Percentiles rank a stretch among this genome's conserved stretches.
phyloP scores from a whole-genome alignment of 2,888 invertebrate genomes.

The Dicyrtomina minuta region DNA sequence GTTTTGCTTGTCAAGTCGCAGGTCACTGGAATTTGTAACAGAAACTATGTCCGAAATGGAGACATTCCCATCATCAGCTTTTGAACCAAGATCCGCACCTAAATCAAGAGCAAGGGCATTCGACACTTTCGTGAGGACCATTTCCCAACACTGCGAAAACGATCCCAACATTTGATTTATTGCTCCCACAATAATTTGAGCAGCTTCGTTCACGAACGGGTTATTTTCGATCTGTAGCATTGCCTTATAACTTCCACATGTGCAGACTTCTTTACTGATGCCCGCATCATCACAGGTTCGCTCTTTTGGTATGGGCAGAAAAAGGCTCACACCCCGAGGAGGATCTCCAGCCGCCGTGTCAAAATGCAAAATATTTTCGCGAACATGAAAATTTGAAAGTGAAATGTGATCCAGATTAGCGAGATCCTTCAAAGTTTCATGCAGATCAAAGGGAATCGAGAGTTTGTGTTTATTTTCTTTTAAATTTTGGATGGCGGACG shows the following conservation, averaged over 20 bases:
- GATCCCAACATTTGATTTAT: slow-evolving; percentile 67
- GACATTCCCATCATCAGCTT: no score
- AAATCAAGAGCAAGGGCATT: slow-evolving; percentile 62
- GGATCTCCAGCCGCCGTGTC: slow-evolving; percentile 60
- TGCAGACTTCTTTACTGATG: no score
- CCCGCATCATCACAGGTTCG: slow-evolving; percentile 76
- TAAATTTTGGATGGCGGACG: no score
- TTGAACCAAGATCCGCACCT: no score
- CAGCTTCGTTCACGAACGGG: slow-evolving; percentile 63
- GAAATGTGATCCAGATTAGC: slow-evolving; percentile 19
- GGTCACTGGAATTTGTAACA: no score
- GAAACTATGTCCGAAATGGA: no score
- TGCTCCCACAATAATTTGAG: slow-evolving; percentile 64
- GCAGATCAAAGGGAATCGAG: slow-evolving; percentile 84
- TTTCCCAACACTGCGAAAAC: slow-evolving; percentile 64
- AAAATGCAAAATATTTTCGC: slow-evolving; percentile 16
- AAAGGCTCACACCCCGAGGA: slow-evolving; percentile 74
- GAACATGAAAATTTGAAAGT: no score
- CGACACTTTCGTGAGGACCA: slow-evolving; percentile 65
- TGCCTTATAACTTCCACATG: no score
- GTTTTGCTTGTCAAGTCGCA: no score
- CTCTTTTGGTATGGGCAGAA: slow-evolving; percentile 68
- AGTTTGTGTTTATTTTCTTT: no score
- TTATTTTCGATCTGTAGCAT: slow-evolving; percentile 60
- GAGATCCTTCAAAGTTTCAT: slow-evolving; percentile 46